These are phyloP conservation scores for Rhopalosiphum padi DNA, from an alignment of 1,140 invertebrate species.

Conservation along the genomic window DNA sequence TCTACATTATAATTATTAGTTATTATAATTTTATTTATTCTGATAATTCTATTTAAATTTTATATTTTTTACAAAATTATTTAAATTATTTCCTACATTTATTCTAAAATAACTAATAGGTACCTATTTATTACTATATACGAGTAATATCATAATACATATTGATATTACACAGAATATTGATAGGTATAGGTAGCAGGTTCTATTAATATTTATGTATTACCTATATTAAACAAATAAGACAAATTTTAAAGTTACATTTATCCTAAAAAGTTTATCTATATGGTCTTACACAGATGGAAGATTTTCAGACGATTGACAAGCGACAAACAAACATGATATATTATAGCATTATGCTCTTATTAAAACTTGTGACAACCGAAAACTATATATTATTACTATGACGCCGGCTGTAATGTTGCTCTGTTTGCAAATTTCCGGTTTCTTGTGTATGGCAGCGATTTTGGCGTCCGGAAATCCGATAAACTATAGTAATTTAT, in stretches of 20 bases:
- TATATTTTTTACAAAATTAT: too few relatives aligned
- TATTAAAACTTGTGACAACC: background rate
- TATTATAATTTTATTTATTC: too few relatives aligned
- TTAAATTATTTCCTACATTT: background rate
- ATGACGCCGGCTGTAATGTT: background rate
- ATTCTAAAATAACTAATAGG: background rate
- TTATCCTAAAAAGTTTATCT: background rate
- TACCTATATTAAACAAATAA: background rate
- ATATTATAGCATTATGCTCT: background rate
- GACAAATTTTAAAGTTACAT: too few relatives aligned
- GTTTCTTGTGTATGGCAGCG: background rate
- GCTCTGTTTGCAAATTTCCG: background rate
- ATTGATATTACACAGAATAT: too few relatives aligned
- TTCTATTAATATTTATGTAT: background rate
- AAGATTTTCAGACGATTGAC: background rate
- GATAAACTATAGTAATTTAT: background rate
- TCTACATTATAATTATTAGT: too few relatives aligned
- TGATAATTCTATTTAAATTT: too few relatives aligned
- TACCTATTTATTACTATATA: too few relatives aligned
- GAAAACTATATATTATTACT: slow-evolving; percentile 11
- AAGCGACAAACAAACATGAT: background rate
- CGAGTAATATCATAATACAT: too few relatives aligned
- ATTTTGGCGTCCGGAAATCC: background rate
- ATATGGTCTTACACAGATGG: background rate
- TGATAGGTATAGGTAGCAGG: too few relatives aligned